Evolutionary conservation across 2,797 vertebrate species (phyloP), one percentile per base, ranked within the genome.

Genomic region (Mormyrus hasselquistii): DNA sequence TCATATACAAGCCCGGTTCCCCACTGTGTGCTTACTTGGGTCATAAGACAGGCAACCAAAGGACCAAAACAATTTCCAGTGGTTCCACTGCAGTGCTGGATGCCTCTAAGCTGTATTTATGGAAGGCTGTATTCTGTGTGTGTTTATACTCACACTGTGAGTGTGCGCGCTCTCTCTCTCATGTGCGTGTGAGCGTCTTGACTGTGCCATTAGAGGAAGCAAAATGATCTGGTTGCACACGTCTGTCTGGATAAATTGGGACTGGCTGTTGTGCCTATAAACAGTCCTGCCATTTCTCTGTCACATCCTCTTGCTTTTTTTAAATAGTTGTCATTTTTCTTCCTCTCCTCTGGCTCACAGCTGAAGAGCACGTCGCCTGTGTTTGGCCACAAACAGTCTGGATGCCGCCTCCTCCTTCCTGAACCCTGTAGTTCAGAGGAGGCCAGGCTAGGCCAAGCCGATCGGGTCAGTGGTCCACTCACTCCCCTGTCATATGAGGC

Each of bases 61-160:
- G n/a, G 25, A 90, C 82, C 90, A 89, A 91, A 91, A 91, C 2
- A 49, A 90, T 86, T 91, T 92, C 92, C 92, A 92, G 93, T 91
- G 88, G 89, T 89, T 57, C 87, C 91, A 88, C 90, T 88, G 92
- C 89, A 55, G 85, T 88, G 49, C 25, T 88, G 57, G 90, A 62
- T 88, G 50, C 73, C 82, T 73, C 86, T 89, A 94, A 92, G 91
- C 88, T 91, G 90, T 96, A 95, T 96, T 95, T 96, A 96, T 96
- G 95, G 93, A 94, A 92, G 88, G 89, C 79, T 92, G 94, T 93
- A 94, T 90, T 94, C 90, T 94, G 93, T 95, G 91, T 57, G 52
- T 59, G 86, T 41, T 22, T 59, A 7, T 19, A 19, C 9, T 84
- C 41, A 4, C 82, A 50, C 16, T 84, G 44, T 50, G 82, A 49